Base-by-base conservation (phyloP, 64 coral and sea anemone species). In the Actinia equina region DNA sequence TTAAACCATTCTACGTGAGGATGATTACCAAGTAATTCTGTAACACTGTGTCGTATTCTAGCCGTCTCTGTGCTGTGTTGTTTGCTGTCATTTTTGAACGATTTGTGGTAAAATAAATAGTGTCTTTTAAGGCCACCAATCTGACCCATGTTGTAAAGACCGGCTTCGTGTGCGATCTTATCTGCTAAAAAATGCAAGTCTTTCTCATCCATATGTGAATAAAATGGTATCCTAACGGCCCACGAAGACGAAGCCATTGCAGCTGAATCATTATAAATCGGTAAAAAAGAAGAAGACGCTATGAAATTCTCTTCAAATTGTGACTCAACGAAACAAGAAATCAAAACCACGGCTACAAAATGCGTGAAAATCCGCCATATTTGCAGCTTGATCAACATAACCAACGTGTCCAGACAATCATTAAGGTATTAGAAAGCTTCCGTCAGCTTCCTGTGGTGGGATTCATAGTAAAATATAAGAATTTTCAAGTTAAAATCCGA, bases 1-100 rank as follows among this genome's bases (percentile, higher is more conserved):
- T 89, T 92, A 18, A 91, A 99, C 97, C 97, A 99, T 65, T 91
- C 93, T 19, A 99, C 80, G 37, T 95, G 86, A 43, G 97, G 97
- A 83, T 99, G 97, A 12, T 91, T 88, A 1, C 77, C 79, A 23
- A 99, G 86, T 67, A 81, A 53, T 79, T 89, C 61, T 44, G 88
- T 86, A 45, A 99, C 95, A 61, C 30, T 80, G 23, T 63, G 71
- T 56, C 89, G 94, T 86, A 97, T 7, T 86, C 56, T 84, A 22
- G 63, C 59, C 7, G 83, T 65, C 9, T 69, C 52, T 61, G 87
- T 62, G 19, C 62, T 44, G 45, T 86, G 84, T 20, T 61, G 67
- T 53, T 23, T 56, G 17, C 84, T 97, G 84, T 89, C 60, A 52
- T 97, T 97, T 6, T 85, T 86, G 53, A 82, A 97, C 9, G 94